Percentiles rank a stretch among this genome's conserved stretches.
These are phyloP conservation scores for Nannobrachium achirus DNA, from an alignment of 2,113 vertebrate species.

Conservation along the genomic window DNA sequence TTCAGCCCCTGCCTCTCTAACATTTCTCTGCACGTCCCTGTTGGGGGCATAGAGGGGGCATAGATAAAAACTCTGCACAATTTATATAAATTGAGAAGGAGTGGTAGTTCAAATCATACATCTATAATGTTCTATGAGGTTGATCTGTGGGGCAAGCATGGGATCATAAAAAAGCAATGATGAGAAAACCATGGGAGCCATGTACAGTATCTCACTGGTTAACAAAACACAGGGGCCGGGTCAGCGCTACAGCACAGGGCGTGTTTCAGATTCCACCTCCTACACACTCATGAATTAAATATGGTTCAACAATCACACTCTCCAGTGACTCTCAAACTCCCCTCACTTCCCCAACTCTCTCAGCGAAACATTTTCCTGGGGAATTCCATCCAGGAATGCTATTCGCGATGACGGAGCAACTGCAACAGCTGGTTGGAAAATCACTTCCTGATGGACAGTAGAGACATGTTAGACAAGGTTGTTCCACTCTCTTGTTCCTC, in stretches of 20 bases:
- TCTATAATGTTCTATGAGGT: constrained; percentile 30
- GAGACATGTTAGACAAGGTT: constrained; percentile 33
- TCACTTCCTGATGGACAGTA: constrained; percentile 54
- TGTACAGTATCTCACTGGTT: constrained; percentile 42
- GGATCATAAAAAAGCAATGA: constrained; percentile 53
- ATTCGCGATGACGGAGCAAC: constrained; percentile 68
- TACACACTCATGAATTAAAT: constrained; percentile 69
- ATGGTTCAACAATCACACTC: constrained; percentile 69
- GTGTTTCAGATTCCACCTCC: constrained; percentile 71
- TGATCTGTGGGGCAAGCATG: constrained; percentile 51
- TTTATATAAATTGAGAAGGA: background rate
- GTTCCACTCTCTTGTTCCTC: constrained; percentile 10
- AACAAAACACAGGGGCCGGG: constrained; percentile 61
- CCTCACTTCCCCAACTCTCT: constrained; percentile 44
- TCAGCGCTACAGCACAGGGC: constrained; percentile 63
- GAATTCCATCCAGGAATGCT: constrained; percentile 70
- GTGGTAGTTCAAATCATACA: constrained; percentile 33
- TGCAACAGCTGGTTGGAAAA: constrained; percentile 67
- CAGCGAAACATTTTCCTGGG: constrained; percentile 69
- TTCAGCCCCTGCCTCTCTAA: too few relatives aligned
- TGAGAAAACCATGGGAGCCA: constrained; percentile 55
- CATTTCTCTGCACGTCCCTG: too few relatives aligned
- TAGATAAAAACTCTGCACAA: too few relatives aligned
- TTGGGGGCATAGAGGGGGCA: too few relatives aligned
- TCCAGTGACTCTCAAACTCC: constrained; percentile 53